Evolutionary conservation across 2,888 invertebrate species (phyloP).

Genomic region (Hipparchia semele): DNA sequence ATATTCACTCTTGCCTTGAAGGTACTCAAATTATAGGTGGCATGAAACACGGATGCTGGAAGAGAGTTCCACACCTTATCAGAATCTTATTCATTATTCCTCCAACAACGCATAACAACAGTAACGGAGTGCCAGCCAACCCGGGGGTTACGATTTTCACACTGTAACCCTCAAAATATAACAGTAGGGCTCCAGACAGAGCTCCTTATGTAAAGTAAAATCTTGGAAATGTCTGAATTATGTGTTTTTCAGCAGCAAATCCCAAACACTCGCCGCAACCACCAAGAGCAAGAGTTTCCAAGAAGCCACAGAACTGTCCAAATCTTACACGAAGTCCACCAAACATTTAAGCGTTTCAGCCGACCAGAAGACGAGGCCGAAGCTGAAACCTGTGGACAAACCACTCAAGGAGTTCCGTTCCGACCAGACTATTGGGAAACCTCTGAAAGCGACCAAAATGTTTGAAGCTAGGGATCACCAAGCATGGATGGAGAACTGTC

Average conservation of each 20-base stretch:
- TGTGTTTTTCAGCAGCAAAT: conserved; percentile 34
- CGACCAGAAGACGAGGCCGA: conserved; percentile 53
- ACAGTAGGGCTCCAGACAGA: no score
- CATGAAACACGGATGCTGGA: no score
- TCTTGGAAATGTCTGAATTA: not conserved
- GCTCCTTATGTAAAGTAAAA: no score
- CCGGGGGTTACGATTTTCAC: no score
- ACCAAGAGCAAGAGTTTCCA: conserved; percentile 63
- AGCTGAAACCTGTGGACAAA: conserved; percentile 51
- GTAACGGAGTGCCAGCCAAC: no score
- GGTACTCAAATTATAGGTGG: no score
- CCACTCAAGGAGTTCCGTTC: conserved; percentile 66
- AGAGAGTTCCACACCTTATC: no score
- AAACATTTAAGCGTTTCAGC: conserved; percentile 64
- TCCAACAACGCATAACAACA: no score
- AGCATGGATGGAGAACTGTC: conserved; percentile 49
- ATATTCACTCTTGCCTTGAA: no score
- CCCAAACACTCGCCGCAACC: conserved; percentile 48
- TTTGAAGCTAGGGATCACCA: conserved; percentile 62
- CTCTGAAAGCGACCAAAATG: conserved; percentile 60
- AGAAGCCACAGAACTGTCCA: conserved; percentile 54
- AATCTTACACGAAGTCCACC: conserved; percentile 49
- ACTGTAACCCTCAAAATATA: no score
- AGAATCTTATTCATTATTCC: no score
- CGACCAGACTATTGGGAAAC: conserved; percentile 64